phyloP scores from a whole-genome alignment of 2,113 vertebrate species.

The Mastomys natalensis region DNA sequence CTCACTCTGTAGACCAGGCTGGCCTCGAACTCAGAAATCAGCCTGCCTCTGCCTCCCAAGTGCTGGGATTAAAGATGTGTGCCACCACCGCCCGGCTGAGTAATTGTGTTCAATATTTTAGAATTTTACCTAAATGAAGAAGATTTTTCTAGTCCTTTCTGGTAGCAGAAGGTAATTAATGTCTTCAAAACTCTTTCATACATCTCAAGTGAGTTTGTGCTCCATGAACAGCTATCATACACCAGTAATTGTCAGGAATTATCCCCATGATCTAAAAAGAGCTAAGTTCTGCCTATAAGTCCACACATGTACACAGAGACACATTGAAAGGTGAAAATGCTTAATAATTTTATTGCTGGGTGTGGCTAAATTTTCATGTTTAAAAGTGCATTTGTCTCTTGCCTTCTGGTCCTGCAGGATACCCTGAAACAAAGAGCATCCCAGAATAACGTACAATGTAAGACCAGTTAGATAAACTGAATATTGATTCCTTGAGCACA shows the following conservation, averaged over 20 bases:
- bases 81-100: no score
- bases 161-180: neutral
- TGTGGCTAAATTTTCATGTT: neutral
- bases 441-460: neutral
- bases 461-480: neutral
- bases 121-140: neutral
- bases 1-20: no score
- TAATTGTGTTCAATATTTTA: slow-evolving; percentile 2
- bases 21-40: no score
- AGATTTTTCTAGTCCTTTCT: neutral
- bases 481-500: neutral
- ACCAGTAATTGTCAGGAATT: neutral
- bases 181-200: neutral
- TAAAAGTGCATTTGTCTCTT: neutral
- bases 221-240: neutral
- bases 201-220: neutral
- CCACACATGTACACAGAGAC: neutral
- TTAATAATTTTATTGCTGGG: neutral
- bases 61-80: no score
- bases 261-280: neutral
- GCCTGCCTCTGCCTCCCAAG: no score
- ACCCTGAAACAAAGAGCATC: neutral
- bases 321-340: neutral
- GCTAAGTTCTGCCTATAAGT: neutral
- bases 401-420: neutral